A percentile compares a stretch with the other conserved stretches of the same genome.
Conservation (phyloP, 2,888 invertebrate species). For the Omphaloscelis lunosa region DNA sequence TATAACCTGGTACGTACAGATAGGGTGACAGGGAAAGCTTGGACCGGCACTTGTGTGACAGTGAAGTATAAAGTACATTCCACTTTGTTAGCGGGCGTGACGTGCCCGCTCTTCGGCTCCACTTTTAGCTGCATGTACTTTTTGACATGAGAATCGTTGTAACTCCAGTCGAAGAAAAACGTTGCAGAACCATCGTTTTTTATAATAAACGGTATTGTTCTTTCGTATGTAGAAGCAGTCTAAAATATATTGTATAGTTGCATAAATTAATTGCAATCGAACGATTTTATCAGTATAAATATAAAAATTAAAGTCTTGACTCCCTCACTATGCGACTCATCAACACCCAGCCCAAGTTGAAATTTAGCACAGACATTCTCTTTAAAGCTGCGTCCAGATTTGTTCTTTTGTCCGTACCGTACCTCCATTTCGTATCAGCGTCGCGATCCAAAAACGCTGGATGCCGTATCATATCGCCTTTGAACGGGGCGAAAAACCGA, state of each 20-base stretch:
- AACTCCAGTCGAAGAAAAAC: conserved; percentile 86
- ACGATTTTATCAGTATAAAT: not conserved
- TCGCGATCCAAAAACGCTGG: no score
- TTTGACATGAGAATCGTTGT: conserved; percentile 77
- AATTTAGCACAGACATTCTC: not conserved
- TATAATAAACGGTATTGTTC: conserved; percentile 82
- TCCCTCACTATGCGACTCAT: not conserved
- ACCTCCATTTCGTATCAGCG: no score
- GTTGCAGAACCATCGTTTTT: conserved; percentile 87
- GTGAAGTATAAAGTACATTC: conserved; percentile 82
- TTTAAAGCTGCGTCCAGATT: no score
- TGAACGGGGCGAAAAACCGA: no score
- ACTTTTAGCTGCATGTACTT: conserved; percentile 82
- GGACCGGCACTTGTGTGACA: conserved; percentile 83
- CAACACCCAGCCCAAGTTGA: not conserved
- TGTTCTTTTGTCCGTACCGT: no score
- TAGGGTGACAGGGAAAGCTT: conserved; percentile 82
- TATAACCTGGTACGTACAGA: conserved; percentile 67
- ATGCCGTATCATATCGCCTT: no score
- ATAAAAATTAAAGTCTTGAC: not conserved
- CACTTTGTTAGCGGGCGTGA: conserved; percentile 78
- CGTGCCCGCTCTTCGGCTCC: conserved; percentile 83
- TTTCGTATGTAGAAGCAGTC: conserved; percentile 87
- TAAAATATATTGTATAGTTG: conserved; percentile 57
- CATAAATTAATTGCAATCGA: not conserved